Base-by-base conservation (phyloP, 2,888 invertebrate genomes). In the Polymixis flavicincta region DNA sequence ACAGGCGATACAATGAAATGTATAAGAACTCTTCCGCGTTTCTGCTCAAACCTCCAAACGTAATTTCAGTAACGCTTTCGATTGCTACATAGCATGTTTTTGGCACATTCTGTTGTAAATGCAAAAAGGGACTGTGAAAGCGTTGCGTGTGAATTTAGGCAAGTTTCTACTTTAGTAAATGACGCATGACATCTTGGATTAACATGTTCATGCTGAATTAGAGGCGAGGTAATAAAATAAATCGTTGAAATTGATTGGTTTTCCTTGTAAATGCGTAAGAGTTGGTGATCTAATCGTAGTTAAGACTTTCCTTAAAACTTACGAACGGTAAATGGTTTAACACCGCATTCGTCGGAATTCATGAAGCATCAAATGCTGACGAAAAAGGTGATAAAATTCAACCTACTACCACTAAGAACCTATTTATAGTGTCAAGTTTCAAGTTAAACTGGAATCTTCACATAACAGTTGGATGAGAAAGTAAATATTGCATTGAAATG, bases 141-240 rank as follows among this genome's bases (percentile, higher is more conserved):
- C n/a, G 37, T 48, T 57, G 55, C 64, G 25, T 57, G 59, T 37
- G 13, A 37, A 55, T 54, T 59, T 71, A 65, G 42, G 17, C 42
- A 57, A 63, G 17, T 74, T 83, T 74, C 70, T 78, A 63, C 22
- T 70, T 69, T 19, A 28, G 50, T 19, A 60, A 32, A 68, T 77
- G 52, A 66, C 25, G 55, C 28, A 48, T 59, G 3, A 25, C 13
- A 28, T 67, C 45, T 42, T 63, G 19, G 2, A 54, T 37, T 77
- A 52, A 32, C 22, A 60, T 22, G 64, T 48, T 66, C 45, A 61
- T 59, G 50, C 45, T 32, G 28, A 68, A 68, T 65, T 59, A 68
- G 14, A 63, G 22, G 4, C 19, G 14, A 48, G 54, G 32, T 69
- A 55, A 66, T 57, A 70, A 69, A 70, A 55, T 57, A 70, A 69